These are phyloP conservation scores for Apamea monoglypha DNA, from an alignment of 2,888 invertebrate genomes.

Conservation along the genomic window DNA sequence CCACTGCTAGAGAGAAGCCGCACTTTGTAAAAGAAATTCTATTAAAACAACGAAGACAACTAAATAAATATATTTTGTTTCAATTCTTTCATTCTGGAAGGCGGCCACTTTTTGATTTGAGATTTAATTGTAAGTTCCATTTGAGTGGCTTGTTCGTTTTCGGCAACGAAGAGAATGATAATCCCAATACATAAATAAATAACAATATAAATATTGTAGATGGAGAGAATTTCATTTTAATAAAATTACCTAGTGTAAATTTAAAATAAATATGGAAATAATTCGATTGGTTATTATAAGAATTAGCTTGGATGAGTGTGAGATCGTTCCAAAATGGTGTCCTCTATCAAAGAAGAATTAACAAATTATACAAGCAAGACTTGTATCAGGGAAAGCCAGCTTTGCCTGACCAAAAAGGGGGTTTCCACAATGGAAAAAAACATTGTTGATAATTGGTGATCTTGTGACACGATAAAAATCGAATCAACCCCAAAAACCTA, in stretches of 20 bases:
- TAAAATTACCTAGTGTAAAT: background rate
- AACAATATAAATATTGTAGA: slow-evolving; percentile 1
- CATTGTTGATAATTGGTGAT: background rate
- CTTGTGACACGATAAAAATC: slow-evolving; percentile 7
- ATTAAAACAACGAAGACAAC: slow-evolving; percentile 68
- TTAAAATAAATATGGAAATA: slow-evolving; percentile 4
- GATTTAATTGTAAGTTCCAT: slow-evolving; percentile 74
- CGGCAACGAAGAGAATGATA: slow-evolving; percentile 40
- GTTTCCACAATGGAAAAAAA: background rate
- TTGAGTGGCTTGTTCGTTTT: slow-evolving; percentile 80
- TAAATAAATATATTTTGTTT: slow-evolving; percentile 65
- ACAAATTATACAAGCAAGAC: slow-evolving; percentile 21
- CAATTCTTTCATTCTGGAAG: slow-evolving; percentile 72
- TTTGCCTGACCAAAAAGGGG: slow-evolving; percentile 7
- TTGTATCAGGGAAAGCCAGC: slow-evolving; percentile 24
- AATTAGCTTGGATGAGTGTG: background rate
- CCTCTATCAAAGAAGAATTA: background rate
- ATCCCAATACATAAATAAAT: slow-evolving; percentile 9
- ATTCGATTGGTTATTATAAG: background rate
- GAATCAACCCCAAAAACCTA: slow-evolving; percentile 19
- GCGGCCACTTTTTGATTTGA: slow-evolving; percentile 76
- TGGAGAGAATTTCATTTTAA: background rate
- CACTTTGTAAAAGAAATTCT: slow-evolving; percentile 65
- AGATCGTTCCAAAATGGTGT: slow-evolving; percentile 28
- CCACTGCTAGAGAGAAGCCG: slow-evolving; percentile 77